Conservation (phyloP, 2,888 invertebrate species). For the Meganola albula region DNA sequence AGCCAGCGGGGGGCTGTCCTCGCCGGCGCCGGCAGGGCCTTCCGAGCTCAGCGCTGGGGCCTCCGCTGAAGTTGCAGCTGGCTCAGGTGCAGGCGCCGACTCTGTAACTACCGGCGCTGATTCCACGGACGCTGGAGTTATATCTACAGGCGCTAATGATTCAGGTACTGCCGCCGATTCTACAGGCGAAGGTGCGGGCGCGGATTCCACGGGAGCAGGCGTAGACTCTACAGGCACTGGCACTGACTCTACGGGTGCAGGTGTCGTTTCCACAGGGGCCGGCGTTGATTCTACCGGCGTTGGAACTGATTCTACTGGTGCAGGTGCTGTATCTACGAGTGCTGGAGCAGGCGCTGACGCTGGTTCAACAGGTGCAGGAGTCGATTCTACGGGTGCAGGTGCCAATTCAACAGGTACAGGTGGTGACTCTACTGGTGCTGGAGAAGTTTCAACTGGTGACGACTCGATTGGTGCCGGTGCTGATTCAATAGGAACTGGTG, state of each 20-base stretch:
- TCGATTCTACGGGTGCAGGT: background rate
- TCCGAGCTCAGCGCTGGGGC: constrained; percentile 20
- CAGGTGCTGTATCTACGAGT: background rate
- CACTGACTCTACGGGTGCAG: background rate
- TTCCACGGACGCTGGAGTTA: constrained; percentile 1
- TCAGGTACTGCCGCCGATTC: background rate
- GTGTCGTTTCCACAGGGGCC: background rate
- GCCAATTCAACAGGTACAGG: background rate
- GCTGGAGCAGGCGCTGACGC: background rate
- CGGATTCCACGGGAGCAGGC: constrained; percentile 2
- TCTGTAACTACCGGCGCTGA: constrained; percentile 2
- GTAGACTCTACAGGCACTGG: constrained; percentile 4
- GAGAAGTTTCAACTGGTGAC: background rate
- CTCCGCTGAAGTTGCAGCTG: constrained; percentile 15
- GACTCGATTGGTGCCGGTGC: no score
- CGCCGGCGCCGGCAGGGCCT: constrained; percentile 25
- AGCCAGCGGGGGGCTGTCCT: constrained; percentile 64
- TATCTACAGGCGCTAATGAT: constrained; percentile 12
- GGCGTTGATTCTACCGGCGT: background rate
- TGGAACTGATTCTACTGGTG: background rate
- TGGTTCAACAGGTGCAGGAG: background rate
- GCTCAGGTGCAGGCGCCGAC: constrained; percentile 3
- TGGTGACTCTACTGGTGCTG: no score
- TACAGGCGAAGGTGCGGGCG: no score
- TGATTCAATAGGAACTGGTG: constrained; percentile 13